These are phyloP conservation scores for Pogonocherus hispidulus DNA, from an alignment of 2,888 invertebrate species.

Conservation along the genomic window DNA sequence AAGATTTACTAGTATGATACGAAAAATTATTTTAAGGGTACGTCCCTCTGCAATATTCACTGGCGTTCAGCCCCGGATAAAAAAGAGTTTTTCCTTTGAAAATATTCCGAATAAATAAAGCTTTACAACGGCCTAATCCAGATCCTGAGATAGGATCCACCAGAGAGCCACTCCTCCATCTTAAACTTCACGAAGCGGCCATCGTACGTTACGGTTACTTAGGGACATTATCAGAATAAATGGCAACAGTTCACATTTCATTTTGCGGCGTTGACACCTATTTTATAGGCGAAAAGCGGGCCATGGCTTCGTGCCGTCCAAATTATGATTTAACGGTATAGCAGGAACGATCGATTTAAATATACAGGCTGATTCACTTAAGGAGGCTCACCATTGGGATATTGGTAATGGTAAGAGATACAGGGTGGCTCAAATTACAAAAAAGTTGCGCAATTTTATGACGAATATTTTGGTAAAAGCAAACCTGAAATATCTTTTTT, in stretches of 20 bases:
- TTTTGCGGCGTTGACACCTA: constrained; percentile 48
- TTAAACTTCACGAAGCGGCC: constrained; percentile 35
- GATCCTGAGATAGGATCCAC: constrained; percentile 36
- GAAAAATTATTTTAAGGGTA: no score
- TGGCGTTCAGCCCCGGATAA: no score
- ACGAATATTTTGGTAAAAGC: no score
- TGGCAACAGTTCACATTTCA: constrained; percentile 51
- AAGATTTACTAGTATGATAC: no score
- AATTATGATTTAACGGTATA: constrained; percentile 35
- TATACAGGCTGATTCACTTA: no score
- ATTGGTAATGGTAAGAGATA: no score
- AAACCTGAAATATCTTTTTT: no score
- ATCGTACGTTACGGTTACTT: constrained; percentile 48
- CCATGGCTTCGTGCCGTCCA: constrained; percentile 5
- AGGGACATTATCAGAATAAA: constrained; percentile 51
- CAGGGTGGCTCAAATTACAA: no score
- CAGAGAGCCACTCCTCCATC: constrained; percentile 49
- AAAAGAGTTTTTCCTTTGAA: not conserved
- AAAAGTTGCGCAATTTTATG: no score
- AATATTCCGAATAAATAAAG: constrained; percentile 26
- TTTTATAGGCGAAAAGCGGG: constrained; percentile 40
- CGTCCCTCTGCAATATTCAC: no score
- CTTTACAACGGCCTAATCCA: constrained; percentile 28
- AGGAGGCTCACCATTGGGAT: no score
- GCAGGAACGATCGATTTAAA: constrained; percentile 13